A percentile compares a stretch with the other conserved stretches of the same genome.
Conservation (phyloP, 2,888 invertebrate species). For the Platycheirus rosarum region DNA sequence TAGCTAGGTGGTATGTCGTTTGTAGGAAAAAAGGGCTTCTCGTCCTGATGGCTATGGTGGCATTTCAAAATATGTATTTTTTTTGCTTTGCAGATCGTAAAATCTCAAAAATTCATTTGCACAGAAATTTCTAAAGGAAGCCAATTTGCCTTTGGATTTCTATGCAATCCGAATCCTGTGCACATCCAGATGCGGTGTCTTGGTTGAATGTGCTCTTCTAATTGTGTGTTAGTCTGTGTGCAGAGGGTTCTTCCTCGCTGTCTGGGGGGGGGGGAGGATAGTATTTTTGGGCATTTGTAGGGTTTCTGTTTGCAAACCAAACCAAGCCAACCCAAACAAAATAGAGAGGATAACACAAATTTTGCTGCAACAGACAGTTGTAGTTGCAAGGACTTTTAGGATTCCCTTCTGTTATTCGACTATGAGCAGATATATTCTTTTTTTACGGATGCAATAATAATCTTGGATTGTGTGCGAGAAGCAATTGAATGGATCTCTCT, state of each 20-base stretch:
- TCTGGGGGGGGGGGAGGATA: constrained; percentile 10
- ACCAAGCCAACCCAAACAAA: constrained; percentile 19
- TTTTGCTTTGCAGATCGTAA: constrained; percentile 64
- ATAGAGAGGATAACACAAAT: constrained; percentile 54
- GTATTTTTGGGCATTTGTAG: constrained; percentile 50
- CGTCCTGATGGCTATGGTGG: constrained; percentile 31
- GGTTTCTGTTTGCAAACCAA: constrained; percentile 22
- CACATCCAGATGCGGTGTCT: constrained; percentile 65
- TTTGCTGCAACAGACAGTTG: constrained; percentile 63
- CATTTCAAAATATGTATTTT: constrained; percentile 37
- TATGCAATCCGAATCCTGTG: constrained; percentile 63
- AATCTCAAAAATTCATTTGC: constrained; percentile 74
- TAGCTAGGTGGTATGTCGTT: constrained; percentile 1
- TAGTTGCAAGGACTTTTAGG: constrained; percentile 57
- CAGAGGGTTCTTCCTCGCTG: neutral
- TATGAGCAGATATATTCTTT: constrained; percentile 61
- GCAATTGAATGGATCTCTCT: constrained; percentile 49
- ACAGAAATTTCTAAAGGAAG: constrained; percentile 73
- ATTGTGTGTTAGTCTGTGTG: neutral
- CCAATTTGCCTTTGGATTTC: constrained; percentile 71
- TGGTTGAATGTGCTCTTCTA: constrained; percentile 24
- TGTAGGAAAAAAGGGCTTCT: constrained; percentile 3
- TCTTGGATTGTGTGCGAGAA: constrained; percentile 66
- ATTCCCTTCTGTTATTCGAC: constrained; percentile 51
- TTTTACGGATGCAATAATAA: constrained; percentile 70